phyloP scores from a whole-genome alignment of 2,888 invertebrate species.

The Diachrysia chrysitis region DNA sequence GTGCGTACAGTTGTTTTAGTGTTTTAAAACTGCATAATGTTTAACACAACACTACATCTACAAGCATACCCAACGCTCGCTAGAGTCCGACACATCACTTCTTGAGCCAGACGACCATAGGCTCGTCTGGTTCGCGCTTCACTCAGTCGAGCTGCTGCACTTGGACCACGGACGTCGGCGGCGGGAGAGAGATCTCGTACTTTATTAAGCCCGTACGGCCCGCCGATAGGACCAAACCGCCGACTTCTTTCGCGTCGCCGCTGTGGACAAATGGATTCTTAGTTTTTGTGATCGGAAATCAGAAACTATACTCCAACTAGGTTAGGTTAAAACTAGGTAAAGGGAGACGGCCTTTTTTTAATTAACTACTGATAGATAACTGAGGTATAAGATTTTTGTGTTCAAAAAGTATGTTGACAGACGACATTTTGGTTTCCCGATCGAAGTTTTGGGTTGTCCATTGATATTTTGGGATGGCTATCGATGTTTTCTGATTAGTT shows the following conservation, averaged over 20 bases:
- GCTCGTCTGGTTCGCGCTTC: conserved; percentile 61
- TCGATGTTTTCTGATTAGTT: background rate
- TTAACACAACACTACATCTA: conserved; percentile 11
- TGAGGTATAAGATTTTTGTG: too few relatives aligned
- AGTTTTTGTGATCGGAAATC: conserved; percentile 55
- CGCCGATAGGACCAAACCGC: conserved; percentile 80
- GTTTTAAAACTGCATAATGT: background rate
- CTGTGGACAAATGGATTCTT: conserved; percentile 61
- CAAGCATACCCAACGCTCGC: conserved; percentile 43
- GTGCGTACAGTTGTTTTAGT: background rate
- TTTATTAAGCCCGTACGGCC: conserved; percentile 87
- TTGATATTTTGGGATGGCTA: background rate
- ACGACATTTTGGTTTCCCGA: background rate
- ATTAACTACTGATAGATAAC: too few relatives aligned
- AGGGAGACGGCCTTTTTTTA: too few relatives aligned
- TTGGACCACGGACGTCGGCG: conserved; percentile 83
- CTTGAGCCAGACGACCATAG: conserved; percentile 56
- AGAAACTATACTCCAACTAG: too few relatives aligned
- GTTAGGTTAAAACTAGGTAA: too few relatives aligned
- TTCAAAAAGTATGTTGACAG: too few relatives aligned
- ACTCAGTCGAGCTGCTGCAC: conserved; percentile 87
- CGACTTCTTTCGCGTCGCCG: conserved; percentile 82
- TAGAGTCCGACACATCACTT: conserved; percentile 51
- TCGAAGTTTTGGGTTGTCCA: background rate
- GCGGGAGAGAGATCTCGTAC: conserved; percentile 89